phyloP scores from a whole-genome alignment of 2,797 vertebrate genomes.

The Sebastes nivosus region DNA sequence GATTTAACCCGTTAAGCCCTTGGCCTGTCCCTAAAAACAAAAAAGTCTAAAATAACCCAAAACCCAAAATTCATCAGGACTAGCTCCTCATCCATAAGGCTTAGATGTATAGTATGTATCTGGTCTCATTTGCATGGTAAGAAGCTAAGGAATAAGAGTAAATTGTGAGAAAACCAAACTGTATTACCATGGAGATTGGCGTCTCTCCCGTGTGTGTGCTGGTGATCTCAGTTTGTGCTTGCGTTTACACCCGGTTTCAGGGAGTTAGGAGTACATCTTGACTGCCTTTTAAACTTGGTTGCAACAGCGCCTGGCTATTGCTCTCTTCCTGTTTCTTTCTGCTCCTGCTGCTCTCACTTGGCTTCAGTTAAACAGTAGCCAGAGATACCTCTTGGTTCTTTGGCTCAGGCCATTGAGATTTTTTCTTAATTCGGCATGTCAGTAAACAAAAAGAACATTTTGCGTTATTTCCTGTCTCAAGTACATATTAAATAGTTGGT shows the following conservation, averaged over 20 bases:
- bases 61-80: too few species aligned
- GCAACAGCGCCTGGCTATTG: background rate
- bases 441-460: background rate
- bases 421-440: background rate
- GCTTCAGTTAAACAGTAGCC: background rate
- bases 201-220: background rate
- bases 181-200: too few species aligned
- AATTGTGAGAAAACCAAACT: too few species aligned
- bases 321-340: slow-evolving; percentile 1
- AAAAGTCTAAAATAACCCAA: too few species aligned
- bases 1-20: too few species aligned
- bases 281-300: slow-evolving; percentile 8
- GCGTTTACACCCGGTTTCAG: background rate
- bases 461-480: background rate
- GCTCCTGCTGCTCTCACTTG: background rate
- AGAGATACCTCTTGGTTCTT: background rate
- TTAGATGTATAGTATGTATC: fast-evolving
- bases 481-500: background rate
- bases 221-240: background rate
- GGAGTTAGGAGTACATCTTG: background rate
- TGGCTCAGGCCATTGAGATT: background rate
- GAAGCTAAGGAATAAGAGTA: too few species aligned
- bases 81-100: too few species aligned
- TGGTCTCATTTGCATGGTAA: too few species aligned
- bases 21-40: too few species aligned